Percentiles rank a stretch among this genome's conserved stretches.
phyloP scores from a whole-genome alignment of 2,888 invertebrate species.

The Cryptophagus acutangulus region DNA sequence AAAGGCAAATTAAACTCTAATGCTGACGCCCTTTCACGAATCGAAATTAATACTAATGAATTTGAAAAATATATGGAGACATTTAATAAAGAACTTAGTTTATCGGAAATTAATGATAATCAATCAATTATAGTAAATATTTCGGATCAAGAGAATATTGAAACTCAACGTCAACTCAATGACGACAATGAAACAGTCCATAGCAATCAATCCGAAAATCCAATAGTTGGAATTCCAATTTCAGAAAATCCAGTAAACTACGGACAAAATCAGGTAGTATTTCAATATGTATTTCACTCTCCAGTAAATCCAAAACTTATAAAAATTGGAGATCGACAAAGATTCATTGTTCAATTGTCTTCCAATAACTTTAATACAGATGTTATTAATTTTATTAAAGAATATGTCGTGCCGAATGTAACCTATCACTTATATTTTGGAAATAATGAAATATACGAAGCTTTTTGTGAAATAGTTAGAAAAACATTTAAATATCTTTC shows the following conservation, averaged over 20 bases:
- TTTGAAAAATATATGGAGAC: not conserved
- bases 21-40: slow-evolving; percentile 2
- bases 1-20: not conserved
- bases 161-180: too few relatives aligned
- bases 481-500: slow-evolving; percentile 7
- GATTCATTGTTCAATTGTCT: slow-evolving; percentile 3
- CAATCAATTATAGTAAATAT: slow-evolving; percentile 1
- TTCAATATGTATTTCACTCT: not conserved
- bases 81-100: slow-evolving; percentile 3
- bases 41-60: slow-evolving; percentile 2
- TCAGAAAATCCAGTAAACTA: slow-evolving; percentile 1
- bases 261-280: slow-evolving; percentile 1
- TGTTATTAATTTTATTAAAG: slow-evolving; percentile 6
- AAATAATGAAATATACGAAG: slow-evolving; percentile 2
- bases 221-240: slow-evolving; percentile 6
- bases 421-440: slow-evolving; percentile 6
- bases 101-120: not conserved
- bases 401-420: slow-evolving; percentile 1
- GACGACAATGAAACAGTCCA: slow-evolving; percentile 2
- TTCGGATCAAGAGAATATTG: not conserved
- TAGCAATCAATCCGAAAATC: slow-evolving; percentile 4
- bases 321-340: not conserved
- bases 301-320: too few relatives aligned
- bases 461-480: slow-evolving; percentile 1
- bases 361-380: not conserved